Percentiles rank a stretch among this genome's conserved stretches.
Evolutionary conservation across 1,140 invertebrate species (phyloP).

Genomic region (Cyclargus thomasi): DNA sequence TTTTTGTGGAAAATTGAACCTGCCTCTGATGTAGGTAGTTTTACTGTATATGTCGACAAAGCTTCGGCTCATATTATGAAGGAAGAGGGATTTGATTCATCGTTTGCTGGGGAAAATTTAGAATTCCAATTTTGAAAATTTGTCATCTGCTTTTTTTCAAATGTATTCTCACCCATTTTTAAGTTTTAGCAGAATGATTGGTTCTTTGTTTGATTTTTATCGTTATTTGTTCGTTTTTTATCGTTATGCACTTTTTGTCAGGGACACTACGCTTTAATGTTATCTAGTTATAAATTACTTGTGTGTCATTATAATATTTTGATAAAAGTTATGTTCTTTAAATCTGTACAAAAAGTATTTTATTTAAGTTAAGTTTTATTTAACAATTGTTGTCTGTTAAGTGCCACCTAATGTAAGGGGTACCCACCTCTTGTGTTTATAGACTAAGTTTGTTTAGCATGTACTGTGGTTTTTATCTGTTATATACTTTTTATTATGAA

Average conservation of each 20-base stretch:
- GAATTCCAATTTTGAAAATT: constrained; percentile 43
- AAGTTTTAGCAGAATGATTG: too few species aligned
- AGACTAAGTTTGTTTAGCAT: too few species aligned
- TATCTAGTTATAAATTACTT: neutral
- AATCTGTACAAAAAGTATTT: too few species aligned
- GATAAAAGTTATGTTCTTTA: too few species aligned
- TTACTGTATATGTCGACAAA: constrained; percentile 48
- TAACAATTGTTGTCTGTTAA: too few species aligned
- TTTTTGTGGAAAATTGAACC: constrained; percentile 48
- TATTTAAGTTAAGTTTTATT: too few species aligned
- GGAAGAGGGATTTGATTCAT: constrained; percentile 38
- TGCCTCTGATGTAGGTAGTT: constrained; percentile 33
- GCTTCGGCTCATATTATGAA: constrained; percentile 46
- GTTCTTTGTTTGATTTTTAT: neutral
- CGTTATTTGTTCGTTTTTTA: neutral
- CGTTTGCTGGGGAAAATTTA: constrained; percentile 45
- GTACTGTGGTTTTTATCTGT: too few species aligned
- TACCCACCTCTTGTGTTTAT: too few species aligned
- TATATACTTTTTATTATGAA: too few species aligned
- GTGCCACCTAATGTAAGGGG: too few species aligned
- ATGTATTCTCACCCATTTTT: neutral
- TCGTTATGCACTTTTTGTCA: neutral
- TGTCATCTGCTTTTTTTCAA: neutral
- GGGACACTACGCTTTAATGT: too few species aligned
- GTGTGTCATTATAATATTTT: neutral